Evolutionary conservation across 2,888 invertebrate species (phyloP).

Genomic region (Muscina levida): DNA sequence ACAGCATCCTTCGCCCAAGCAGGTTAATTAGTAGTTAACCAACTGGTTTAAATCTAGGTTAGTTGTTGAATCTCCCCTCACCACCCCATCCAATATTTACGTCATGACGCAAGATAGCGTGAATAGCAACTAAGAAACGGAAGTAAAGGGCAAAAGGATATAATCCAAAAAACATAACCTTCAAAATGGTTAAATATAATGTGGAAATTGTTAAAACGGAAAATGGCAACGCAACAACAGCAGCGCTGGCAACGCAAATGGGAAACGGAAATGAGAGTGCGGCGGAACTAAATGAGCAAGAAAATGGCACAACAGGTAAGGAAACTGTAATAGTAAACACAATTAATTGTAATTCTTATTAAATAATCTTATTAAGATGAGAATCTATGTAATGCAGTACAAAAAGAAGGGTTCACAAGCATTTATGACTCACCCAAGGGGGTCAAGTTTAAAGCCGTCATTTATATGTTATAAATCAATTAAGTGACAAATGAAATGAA

Average conservation of each 20-base stretch:
- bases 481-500: conserved; percentile 8
- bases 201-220: conserved; percentile 74
- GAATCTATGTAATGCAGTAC: background rate
- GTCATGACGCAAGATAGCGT: too few relatives aligned
- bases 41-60: background rate
- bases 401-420: background rate
- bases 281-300: conserved; percentile 70
- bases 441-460: conserved; percentile 42
- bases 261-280: conserved; percentile 53
- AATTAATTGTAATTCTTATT: background rate
- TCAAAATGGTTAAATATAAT: conserved; percentile 73
- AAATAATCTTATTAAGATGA: too few relatives aligned
- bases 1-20: too few relatives aligned
- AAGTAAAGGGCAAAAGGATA: background rate
- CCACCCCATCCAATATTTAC: too few relatives aligned
- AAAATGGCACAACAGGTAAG: conserved; percentile 76
- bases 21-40: too few relatives aligned
- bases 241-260: conserved; percentile 32
- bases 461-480: conserved; percentile 13
- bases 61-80: background rate
- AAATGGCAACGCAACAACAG: conserved; percentile 71
- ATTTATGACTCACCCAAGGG: background rate
- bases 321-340: conserved; percentile 36
- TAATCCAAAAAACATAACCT: background rate
- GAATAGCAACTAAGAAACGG: background rate